These are phyloP conservation scores for Euphonia xanthogaster DNA, from an alignment of 2,797 vertebrate species.

Conservation along the genomic window DNA sequence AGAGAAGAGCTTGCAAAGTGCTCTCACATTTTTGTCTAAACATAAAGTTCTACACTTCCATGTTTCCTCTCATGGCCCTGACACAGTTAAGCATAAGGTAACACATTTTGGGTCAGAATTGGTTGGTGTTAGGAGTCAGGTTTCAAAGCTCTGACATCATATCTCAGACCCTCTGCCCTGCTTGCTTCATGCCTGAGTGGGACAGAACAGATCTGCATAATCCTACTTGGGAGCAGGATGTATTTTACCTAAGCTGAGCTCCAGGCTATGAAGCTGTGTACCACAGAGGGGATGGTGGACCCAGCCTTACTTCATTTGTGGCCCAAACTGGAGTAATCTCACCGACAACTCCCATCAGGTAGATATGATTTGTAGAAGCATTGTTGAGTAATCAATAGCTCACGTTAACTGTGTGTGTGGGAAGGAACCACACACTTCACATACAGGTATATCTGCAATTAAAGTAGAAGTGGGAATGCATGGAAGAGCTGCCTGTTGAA, in stretches of 20 bases:
- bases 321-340: not conserved
- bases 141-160: not conserved
- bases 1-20: not conserved
- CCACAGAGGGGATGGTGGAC: not conserved
- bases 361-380: not conserved
- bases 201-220: not conserved
- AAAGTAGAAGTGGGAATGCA: not conserved
- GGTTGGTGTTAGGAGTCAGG: not conserved
- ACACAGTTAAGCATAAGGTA: not conserved
- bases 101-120: not conserved
- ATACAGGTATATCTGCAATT: not conserved
- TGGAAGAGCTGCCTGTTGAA: not conserved
- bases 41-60: not conserved
- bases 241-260: not conserved
- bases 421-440: not conserved
- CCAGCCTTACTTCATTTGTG: not conserved
- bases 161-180: not conserved
- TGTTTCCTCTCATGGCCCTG: not conserved
- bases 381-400: not conserved
- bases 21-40: not conserved
- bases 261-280: accelerated
- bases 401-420: not conserved
- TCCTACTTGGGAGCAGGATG: not conserved
- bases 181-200: not conserved
- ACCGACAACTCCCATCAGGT: not conserved